Conservation (phyloP, 2,888 invertebrate genomes). For the Nezara viridula region DNA sequence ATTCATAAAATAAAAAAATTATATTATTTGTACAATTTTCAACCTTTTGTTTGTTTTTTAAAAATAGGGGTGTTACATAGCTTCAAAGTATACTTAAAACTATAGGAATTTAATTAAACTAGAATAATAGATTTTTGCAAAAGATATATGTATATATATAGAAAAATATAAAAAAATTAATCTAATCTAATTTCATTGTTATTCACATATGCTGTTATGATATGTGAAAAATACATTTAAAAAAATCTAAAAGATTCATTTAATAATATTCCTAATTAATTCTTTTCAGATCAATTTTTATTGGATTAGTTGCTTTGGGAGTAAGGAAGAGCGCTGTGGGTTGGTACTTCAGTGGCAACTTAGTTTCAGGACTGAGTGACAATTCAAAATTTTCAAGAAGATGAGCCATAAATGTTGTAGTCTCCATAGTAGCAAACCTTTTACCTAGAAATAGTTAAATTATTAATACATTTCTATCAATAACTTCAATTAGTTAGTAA, state of each 20-base stretch:
- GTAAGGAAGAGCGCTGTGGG: not conserved
- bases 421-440: slow-evolving; percentile 45
- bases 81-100: too few species aligned
- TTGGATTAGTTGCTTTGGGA: not conserved
- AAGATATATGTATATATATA: too few species aligned
- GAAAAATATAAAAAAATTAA: too few species aligned
- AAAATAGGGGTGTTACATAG: too few species aligned
- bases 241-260: not conserved
- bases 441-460: slow-evolving; percentile 12
- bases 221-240: not conserved
- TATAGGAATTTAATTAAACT: too few species aligned
- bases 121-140: too few species aligned
- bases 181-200: too few species aligned
- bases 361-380: not conserved
- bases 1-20: too few species aligned
- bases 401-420: not conserved
- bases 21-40: too few species aligned
- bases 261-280: not conserved
- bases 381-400: slow-evolving; percentile 45
- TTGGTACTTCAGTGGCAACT: slow-evolving; percentile 16
- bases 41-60: too few species aligned
- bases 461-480: not conserved
- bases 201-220: not conserved
- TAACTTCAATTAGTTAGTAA: too few species aligned
- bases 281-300: slow-evolving; percentile 17